These are phyloP conservation scores for Tautogolabrus adspersus DNA, from an alignment of 2,113 vertebrate genomes.

Conservation along the genomic window DNA sequence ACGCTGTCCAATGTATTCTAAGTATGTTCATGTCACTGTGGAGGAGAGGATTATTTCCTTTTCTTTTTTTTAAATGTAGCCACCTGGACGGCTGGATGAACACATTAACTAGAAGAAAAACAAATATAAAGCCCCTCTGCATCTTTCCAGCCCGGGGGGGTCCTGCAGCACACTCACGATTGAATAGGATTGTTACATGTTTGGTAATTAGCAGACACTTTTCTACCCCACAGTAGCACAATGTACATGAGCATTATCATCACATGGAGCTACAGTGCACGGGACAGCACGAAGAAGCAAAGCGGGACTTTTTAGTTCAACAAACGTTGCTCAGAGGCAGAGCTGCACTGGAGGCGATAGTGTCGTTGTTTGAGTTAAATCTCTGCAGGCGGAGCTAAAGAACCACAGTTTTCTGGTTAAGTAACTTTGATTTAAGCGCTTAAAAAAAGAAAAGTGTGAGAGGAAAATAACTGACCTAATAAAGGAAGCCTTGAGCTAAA, in stretches of 20 bases:
- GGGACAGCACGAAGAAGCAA: conserved; percentile 38
- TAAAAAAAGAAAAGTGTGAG: background rate
- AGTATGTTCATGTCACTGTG: conserved; percentile 32
- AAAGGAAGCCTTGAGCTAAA: background rate
- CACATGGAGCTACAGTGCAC: conserved; percentile 25
- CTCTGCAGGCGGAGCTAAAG: conserved; percentile 35
- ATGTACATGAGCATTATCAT: conserved; percentile 42
- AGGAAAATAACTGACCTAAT: background rate
- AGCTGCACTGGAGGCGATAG: conserved; percentile 40
- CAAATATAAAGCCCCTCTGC: conserved; percentile 17
- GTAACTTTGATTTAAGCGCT: conserved; percentile 25
- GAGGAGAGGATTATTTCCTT: background rate
- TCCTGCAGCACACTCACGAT: background rate
- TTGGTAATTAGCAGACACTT: conserved; percentile 43
- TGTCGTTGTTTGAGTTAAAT: conserved; percentile 48
- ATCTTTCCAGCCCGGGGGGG: conserved; percentile 24
- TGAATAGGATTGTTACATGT: conserved; percentile 15
- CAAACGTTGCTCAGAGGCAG: conserved; percentile 35
- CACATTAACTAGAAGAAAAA: conserved; percentile 34
- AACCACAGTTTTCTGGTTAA: conserved; percentile 41
- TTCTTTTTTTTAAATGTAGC: conserved; percentile 10
- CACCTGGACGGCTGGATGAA: conserved; percentile 54
- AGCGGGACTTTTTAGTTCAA: conserved; percentile 28
- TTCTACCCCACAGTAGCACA: conserved; percentile 13
- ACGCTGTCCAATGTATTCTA: conserved; percentile 50